A percentile compares a stretch with the other conserved stretches of the same genome.
Conservation (phyloP, 2,113 vertebrate species). For the Passer domesticus region DNA sequence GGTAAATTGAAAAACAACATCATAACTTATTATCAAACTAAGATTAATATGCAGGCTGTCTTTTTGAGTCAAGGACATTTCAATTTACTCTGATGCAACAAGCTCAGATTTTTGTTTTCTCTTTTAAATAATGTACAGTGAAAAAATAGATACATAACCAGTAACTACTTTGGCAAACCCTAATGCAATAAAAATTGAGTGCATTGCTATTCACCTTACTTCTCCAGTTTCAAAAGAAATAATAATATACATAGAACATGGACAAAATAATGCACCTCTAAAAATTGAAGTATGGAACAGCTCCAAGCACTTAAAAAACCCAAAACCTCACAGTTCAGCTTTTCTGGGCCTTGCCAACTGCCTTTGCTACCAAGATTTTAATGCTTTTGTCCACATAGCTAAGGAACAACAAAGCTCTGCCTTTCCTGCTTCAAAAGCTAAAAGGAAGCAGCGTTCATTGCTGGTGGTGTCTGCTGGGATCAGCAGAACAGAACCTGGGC, state of each 20-base stretch:
- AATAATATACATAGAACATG: not conserved
- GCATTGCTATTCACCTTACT: not conserved
- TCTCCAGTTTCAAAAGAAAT: slow-evolving; percentile 35
- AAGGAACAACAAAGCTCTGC: not conserved
- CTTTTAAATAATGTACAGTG: not conserved
- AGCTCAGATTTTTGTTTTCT: not conserved
- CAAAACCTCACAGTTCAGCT: not conserved
- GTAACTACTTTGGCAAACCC: slow-evolving; percentile 37
- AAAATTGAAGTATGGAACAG: not conserved
- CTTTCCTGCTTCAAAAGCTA: not conserved
- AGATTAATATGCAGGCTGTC: not conserved
- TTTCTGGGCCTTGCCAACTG: not conserved
- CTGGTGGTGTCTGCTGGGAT: not conserved
- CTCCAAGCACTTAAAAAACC: not conserved
- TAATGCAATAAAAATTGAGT: not conserved
- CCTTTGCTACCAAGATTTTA: not conserved
- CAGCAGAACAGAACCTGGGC: not conserved
- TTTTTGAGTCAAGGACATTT: slow-evolving; percentile 15
- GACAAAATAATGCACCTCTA: not conserved
- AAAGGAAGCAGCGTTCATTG: not conserved
- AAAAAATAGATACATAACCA: slow-evolving; percentile 38
- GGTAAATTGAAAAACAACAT: not conserved
- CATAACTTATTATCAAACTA: not conserved
- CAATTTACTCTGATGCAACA: not conserved
- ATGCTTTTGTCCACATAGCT: not conserved